phyloP scores from a whole-genome alignment of 2,113 vertebrate species.

The Todiramphus saurophagus region DNA sequence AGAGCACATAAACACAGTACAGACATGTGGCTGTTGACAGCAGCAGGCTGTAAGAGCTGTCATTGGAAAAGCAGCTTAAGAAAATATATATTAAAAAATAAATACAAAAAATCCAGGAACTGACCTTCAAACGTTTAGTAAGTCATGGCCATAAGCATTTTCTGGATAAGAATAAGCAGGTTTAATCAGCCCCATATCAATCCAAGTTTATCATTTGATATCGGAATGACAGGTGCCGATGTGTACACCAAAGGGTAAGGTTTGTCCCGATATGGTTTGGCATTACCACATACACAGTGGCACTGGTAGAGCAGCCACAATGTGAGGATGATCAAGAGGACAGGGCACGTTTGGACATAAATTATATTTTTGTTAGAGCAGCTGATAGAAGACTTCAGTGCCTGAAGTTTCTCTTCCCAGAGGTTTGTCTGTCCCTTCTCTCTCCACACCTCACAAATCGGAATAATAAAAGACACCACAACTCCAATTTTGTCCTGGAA shows the following conservation, averaged over 20 bases:
- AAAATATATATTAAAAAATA: background rate
- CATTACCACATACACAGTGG: background rate
- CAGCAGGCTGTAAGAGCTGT: background rate
- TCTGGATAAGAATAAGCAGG: background rate
- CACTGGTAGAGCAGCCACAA: background rate
- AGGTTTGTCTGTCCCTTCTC: background rate
- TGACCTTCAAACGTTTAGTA: background rate
- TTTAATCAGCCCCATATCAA: background rate
- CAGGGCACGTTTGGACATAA: background rate
- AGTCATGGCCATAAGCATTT: background rate
- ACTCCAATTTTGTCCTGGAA: background rate
- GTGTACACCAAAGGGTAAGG: background rate
- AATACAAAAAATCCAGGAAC: background rate
- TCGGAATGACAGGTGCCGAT: background rate
- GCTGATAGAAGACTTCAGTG: background rate
- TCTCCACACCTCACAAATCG: background rate
- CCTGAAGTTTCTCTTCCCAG: background rate
- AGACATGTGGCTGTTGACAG: background rate
- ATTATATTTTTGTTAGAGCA: background rate
- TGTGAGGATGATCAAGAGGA: background rate
- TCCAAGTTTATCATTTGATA: background rate
- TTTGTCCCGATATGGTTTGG: rapidly evolving
- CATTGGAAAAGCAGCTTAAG: background rate
- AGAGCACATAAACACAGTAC: background rate
- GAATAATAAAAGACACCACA: background rate